Base-by-base conservation (phyloP, 2,888 invertebrate species). In the Schizaphis graminum region DNA sequence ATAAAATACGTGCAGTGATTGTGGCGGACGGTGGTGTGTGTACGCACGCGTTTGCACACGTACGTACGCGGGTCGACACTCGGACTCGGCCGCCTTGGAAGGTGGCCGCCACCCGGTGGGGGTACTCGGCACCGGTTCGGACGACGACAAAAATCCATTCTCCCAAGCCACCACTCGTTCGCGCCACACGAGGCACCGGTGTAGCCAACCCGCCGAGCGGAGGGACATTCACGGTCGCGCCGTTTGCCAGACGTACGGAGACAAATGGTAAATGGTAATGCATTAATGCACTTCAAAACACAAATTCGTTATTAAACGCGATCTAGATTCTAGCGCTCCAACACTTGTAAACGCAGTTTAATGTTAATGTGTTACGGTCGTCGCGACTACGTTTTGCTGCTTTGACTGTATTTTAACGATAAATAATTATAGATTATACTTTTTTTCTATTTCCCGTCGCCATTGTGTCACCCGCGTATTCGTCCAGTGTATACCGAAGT, bases 261-360 rank as follows among this genome's bases (percentile, higher is more conserved):
- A 44, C 41, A 3, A 44, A 44, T 44, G 41, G 41, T 44, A 44
- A 56, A 35, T 87, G 87, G 56, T 91, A 91, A 49, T 89, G 61
- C 67, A 67, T 41, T 91, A 91, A 49, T 89, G 61, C 67, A 67
- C 94, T 94, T 94, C 67, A 94, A 94, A 94, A 87, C 67, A 94
- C 89, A 94, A 94, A 94, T 94, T 91, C 94, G 91, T 94, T 94
- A 94, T 91, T 94, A 94, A 86, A 94, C 90, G 90, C 90, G 47
- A 90, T 94, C 90, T 94, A 91, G 57, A 94, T 94, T 53, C 85
- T 90, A 93, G 67, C 67, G 49, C 57, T 92, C 61, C 49, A 49
- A 90, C 47, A 90, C 57, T 92, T 49, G 92, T 88, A 41, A 86
- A 87, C 86, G 77, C 84, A 67, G 44, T 57, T 91, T 41, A 35